Evolutionary conservation across 2,888 invertebrate genomes (phyloP).

Genomic region (Endotricha flammealis): DNA sequence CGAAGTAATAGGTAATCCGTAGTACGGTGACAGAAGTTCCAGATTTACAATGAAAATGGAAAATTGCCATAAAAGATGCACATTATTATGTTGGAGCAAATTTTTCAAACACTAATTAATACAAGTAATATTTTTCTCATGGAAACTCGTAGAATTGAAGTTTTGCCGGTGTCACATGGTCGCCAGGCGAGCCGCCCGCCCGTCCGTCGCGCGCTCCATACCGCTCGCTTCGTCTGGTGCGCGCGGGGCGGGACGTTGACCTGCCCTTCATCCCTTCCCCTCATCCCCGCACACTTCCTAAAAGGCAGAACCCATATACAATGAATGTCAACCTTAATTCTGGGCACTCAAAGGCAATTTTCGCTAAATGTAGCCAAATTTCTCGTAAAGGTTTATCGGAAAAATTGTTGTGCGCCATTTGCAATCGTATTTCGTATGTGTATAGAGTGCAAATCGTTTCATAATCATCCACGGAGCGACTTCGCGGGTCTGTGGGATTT

Average conservation of each 20-base stretch:
- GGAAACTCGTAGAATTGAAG: too few species aligned
- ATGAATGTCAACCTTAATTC: slow-evolving; percentile 57
- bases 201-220: slow-evolving; percentile 27
- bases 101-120: too few species aligned
- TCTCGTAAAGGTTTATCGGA: slow-evolving; percentile 42
- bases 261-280: slow-evolving; percentile 42
- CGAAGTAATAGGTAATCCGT: too few species aligned
- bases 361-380: slow-evolving; percentile 29
- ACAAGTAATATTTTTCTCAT: too few species aligned
- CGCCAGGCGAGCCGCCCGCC: slow-evolving; percentile 12
- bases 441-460: slow-evolving; percentile 55
- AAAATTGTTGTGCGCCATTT: slow-evolving; percentile 54
- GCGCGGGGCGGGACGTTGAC: slow-evolving; percentile 49
- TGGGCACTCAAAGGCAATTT: slow-evolving; percentile 40
- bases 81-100: too few species aligned
- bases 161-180: slow-evolving; percentile 29
- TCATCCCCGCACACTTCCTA: slow-evolving; percentile 32
- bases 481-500: slow-evolving; percentile 25
- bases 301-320: slow-evolving; percentile 27
- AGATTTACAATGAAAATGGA: too few species aligned
- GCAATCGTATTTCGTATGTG: slow-evolving; percentile 51
- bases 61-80: too few species aligned
- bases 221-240: slow-evolving; percentile 22
- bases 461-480: slow-evolving; percentile 16
- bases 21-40: too few species aligned